Evolutionary conservation across 2,888 invertebrate species (phyloP).

Genomic region (Pristionchus japonicus): DNA sequence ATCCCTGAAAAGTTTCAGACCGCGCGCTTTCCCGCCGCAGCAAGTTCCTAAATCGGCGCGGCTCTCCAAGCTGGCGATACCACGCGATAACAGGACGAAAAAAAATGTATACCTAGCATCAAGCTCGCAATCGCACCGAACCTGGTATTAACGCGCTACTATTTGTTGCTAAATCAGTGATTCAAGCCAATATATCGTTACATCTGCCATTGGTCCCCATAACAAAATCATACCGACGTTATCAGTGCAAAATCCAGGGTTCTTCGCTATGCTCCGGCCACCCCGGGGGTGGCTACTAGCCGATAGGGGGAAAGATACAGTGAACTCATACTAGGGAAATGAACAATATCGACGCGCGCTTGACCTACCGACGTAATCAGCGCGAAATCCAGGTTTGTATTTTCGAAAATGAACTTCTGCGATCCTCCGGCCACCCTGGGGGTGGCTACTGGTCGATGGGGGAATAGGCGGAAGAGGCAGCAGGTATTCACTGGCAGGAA

Average conservation of each 20-base stretch:
- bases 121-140: no score
- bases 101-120: no score
- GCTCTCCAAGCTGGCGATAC: no score
- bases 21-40: neutral
- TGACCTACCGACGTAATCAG: conserved; percentile 31
- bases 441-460: neutral
- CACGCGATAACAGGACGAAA: no score
- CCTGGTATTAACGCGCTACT: neutral
- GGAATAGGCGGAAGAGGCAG: neutral
- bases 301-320: no score
- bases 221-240: neutral
- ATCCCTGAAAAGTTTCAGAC: neutral
- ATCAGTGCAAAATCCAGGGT: neutral
- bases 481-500: neutral
- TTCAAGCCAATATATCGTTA: neutral
- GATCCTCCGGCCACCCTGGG: neutral
- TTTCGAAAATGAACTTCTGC: no score
- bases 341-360: neutral
- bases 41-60: neutral
- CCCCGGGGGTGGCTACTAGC: no score
- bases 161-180: neutral
- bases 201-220: neutral
- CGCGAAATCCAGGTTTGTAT: neutral
- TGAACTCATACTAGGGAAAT: neutral
- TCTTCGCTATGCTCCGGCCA: no score